phyloP scores from a whole-genome alignment of 2,888 invertebrate genomes.

The Polydrusus cervinus region DNA sequence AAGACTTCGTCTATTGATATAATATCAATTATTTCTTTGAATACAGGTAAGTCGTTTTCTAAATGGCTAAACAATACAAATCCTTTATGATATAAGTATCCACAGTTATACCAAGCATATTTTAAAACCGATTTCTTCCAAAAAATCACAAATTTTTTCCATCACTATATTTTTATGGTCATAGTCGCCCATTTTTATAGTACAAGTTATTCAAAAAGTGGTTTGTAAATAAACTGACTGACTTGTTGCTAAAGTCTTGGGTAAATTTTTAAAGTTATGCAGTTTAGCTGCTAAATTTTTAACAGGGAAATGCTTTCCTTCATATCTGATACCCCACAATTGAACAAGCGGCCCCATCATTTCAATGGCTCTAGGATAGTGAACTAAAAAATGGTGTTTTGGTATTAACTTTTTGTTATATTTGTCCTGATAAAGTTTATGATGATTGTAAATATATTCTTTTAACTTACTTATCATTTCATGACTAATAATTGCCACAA shows the following conservation, averaged over 20 bases:
- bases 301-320: not conserved
- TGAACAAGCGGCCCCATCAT: not conserved
- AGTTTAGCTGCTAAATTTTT: not conserved
- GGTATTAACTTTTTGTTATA: not conserved
- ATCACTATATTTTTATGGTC: too few species aligned
- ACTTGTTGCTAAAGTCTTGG: not conserved
- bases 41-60: not conserved
- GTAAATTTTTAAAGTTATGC: not conserved
- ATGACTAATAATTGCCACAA: too few species aligned
- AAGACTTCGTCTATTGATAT: not conserved
- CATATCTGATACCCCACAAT: not conserved
- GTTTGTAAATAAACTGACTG: not conserved
- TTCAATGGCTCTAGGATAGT: not conserved
- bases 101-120: too few species aligned
- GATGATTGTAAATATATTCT: too few species aligned
- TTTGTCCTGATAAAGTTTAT: too few species aligned
- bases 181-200: too few species aligned
- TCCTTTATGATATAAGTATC: not conserved
- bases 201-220: too few species aligned
- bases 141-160: too few species aligned
- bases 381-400: not conserved
- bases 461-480: too few species aligned
- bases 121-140: too few species aligned
- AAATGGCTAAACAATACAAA: not conserved
- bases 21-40: slow-evolving; percentile 1